A percentile compares a stretch with the other conserved stretches of the same genome.
Conservation (phyloP, 92 coral and sea anemone species). For the Zoanthus sansibaricus region DNA sequence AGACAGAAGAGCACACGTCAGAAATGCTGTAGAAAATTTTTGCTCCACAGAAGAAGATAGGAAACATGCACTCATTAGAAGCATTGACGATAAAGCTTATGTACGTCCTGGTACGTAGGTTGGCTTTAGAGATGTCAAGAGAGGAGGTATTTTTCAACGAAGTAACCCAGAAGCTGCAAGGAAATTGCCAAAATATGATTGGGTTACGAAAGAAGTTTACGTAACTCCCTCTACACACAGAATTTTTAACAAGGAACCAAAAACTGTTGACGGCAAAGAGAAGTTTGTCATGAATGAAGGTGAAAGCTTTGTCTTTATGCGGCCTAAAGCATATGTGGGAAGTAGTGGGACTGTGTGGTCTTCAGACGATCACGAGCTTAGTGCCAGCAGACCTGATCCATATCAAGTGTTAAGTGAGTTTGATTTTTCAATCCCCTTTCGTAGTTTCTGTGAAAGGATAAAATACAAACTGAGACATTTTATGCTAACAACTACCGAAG, state of each 20-base stretch:
- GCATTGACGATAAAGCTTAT: constrained; percentile 2
- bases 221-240: constrained; percentile 67
- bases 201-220: constrained; percentile 65
- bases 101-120: constrained; percentile 67
- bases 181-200: constrained; percentile 76
- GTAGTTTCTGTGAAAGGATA: constrained; percentile 54
- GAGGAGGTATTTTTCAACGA: constrained; percentile 60
- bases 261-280: constrained; percentile 52
- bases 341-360: constrained; percentile 69
- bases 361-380: constrained; percentile 54
- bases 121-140: constrained; percentile 56
- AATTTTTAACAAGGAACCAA: constrained; percentile 64
- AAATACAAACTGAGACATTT: constrained; percentile 63
- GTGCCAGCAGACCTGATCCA: constrained; percentile 45
- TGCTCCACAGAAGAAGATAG: constrained; percentile 59
- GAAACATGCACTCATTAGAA: constrained; percentile 48
- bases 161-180: constrained; percentile 44
- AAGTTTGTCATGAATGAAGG: constrained; percentile 52
- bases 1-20: constrained; percentile 70
- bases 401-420: constrained; percentile 36
- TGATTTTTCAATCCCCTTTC: constrained; percentile 39
- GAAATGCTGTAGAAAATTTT: constrained; percentile 59
- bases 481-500: constrained; percentile 45
- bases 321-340: constrained; percentile 64
- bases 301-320: constrained; percentile 68